A percentile compares a stretch with the other conserved stretches of the same genome.
phyloP scores from a whole-genome alignment of 2,888 invertebrate genomes.

The Cyclophora punctaria region DNA sequence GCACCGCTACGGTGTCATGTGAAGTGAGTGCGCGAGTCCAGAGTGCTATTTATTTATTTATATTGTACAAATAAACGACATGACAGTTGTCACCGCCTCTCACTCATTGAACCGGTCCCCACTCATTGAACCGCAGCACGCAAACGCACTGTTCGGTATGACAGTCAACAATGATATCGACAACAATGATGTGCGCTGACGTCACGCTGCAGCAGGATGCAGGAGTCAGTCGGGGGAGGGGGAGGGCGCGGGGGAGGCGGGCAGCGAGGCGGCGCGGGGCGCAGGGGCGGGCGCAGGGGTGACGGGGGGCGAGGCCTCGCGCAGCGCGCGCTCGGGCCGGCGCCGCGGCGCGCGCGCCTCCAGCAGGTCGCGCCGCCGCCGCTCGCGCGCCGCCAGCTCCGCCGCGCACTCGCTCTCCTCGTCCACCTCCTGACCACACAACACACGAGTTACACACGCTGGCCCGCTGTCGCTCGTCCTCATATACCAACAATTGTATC shows the following conservation, averaged over 20 bases:
- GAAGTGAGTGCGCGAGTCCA: constrained; percentile 28
- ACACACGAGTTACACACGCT: not conserved
- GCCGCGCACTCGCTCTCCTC: constrained; percentile 75
- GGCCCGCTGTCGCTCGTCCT: not conserved
- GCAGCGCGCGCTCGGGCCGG: constrained; percentile 41
- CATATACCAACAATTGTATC: too few relatives aligned
- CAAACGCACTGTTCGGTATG: too few relatives aligned
- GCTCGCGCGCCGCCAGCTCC: constrained; percentile 15
- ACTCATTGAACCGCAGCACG: too few relatives aligned
- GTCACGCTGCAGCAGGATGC: not conserved
- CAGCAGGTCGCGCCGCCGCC: constrained; percentile 58
- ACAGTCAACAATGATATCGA: too few relatives aligned
- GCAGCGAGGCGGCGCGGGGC: constrained; percentile 1
- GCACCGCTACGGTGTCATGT: not conserved
- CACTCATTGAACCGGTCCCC: too few relatives aligned
- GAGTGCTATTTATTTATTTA: constrained; percentile 47
- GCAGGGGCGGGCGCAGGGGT: constrained; percentile 18
- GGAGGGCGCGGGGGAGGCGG: not conserved
- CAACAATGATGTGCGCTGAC: not conserved
- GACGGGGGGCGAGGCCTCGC: constrained; percentile 24
- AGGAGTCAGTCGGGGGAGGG: not conserved
- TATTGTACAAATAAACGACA: constrained; percentile 32
- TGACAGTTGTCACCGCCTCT: constrained; percentile 9
- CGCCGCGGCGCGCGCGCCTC: constrained; percentile 42
- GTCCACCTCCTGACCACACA: constrained; percentile 77